Percentiles rank a stretch among this genome's conserved stretches.
Conservation (phyloP, 2,113 vertebrate species). For the Dissostichus mawsoni region DNA sequence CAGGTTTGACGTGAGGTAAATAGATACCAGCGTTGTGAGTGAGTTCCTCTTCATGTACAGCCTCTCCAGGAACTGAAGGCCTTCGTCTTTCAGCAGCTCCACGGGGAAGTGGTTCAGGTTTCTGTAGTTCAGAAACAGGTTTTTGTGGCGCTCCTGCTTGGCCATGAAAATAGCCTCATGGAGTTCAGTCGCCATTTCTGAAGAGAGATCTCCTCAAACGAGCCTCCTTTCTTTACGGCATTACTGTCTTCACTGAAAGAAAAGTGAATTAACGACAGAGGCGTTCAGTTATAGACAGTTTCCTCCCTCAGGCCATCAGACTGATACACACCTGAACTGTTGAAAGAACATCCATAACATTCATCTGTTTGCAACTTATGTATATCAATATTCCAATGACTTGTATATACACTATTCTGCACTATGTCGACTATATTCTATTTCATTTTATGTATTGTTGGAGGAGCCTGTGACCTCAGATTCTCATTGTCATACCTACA, state of each 20-base stretch:
- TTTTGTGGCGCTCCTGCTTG: conserved; percentile 96
- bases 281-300: neutral
- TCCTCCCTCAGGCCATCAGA: too few relatives aligned
- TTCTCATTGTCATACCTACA: too few relatives aligned
- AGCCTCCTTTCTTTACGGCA: conserved; percentile 31
- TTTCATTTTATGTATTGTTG: too few relatives aligned
- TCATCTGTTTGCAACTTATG: too few relatives aligned
- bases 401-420: too few relatives aligned
- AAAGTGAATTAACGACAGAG: neutral
- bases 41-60: conserved; percentile 99
- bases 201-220: neutral
- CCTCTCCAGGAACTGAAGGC: conserved; percentile 94
- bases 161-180: conserved; percentile 93
- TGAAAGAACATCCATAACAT: too few relatives aligned
- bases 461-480: too few relatives aligned
- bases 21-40: conserved; percentile 92
- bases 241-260: conserved; percentile 28
- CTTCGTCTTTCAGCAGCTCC: conserved; percentile 94
- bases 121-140: conserved; percentile 94
- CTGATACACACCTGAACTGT: too few relatives aligned
- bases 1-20: neutral
- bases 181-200: conserved; percentile 92
- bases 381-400: too few relatives aligned
- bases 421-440: too few relatives aligned
- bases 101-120: conserved; percentile 93